phyloP scores from a whole-genome alignment of 1,140 invertebrate species.

The Hetaerina americana region DNA sequence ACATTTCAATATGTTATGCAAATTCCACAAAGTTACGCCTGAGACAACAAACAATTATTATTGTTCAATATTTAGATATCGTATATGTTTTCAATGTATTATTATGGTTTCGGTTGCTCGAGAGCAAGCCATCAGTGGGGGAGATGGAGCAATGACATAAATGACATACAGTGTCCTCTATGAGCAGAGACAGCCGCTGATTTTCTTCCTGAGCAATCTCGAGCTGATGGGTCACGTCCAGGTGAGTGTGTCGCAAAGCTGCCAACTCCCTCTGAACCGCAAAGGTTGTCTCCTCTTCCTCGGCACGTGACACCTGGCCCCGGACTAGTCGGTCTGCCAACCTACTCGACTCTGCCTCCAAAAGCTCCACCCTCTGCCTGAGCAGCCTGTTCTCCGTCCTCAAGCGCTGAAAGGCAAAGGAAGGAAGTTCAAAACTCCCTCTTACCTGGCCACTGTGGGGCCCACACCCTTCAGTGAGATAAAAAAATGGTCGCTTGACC shows the following conservation, averaged over 20 bases:
- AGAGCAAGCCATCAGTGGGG: too few species aligned
- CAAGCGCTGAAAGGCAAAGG: conserved; percentile 53
- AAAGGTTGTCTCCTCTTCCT: conserved; percentile 76
- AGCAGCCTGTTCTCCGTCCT: conserved; percentile 90
- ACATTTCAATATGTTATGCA: too few species aligned
- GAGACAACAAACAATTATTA: too few species aligned
- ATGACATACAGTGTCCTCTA: conserved; percentile 51
- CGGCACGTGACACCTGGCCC: conserved; percentile 90
- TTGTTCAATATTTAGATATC: too few species aligned
- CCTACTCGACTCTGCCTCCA: conserved; percentile 81
- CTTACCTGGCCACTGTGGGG: too few species aligned
- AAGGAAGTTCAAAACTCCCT: too few species aligned
- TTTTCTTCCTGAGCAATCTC: conserved; percentile 75
- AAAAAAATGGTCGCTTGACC: too few species aligned
- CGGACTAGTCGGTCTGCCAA: conserved; percentile 86
- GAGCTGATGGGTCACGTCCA: conserved; percentile 69
- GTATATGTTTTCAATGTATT: too few species aligned
- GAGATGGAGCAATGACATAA: too few species aligned
- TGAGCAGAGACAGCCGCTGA: conserved; percentile 48
- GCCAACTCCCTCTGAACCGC: conserved; percentile 54
- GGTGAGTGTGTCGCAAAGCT: conserved; percentile 55
- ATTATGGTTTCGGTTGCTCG: too few species aligned
- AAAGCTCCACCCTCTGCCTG: conserved; percentile 81
- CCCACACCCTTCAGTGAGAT: too few species aligned
- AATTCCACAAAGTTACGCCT: too few species aligned